Percentiles rank a stretch among this genome's conserved stretches.
Evolutionary conservation across 2,113 vertebrate species (phyloP).

Genomic region (Thinocorus orbignyianus): DNA sequence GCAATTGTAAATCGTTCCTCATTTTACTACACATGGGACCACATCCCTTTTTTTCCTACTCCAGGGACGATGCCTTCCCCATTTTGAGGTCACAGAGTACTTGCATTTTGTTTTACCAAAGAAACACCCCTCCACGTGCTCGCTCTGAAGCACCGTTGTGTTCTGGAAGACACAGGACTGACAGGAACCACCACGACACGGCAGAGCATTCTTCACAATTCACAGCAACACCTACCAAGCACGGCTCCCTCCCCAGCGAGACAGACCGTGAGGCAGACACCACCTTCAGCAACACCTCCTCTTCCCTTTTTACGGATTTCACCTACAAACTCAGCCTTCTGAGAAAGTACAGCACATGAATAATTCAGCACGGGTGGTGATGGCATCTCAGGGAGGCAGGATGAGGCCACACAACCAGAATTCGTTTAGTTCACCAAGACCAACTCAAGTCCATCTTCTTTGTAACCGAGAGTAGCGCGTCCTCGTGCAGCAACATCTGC

Average conservation of each 20-base stretch:
- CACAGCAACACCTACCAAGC: neutral
- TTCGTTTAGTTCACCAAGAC: neutral
- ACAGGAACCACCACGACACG: neutral
- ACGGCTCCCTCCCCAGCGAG: neutral
- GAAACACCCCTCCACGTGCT: neutral
- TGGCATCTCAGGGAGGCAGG: neutral
- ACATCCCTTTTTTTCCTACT: neutral
- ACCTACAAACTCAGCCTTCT: neutral
- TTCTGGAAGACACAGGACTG: neutral
- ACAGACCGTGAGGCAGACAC: neutral
- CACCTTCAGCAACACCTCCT: neutral
- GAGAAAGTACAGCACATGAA: neutral
- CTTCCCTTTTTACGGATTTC: constrained; percentile 13
- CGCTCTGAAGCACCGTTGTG: neutral
- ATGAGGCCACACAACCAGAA: neutral
- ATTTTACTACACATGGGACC: neutral
- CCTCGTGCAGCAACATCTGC: constrained; percentile 36
- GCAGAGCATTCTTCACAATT: neutral
- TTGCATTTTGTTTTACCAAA: neutral
- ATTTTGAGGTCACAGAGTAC: neutral
- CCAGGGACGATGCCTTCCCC: rapidly evolving
- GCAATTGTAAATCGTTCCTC: neutral
- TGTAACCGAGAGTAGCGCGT: rapidly evolving
- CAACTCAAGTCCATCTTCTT: neutral
- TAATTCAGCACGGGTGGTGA: neutral